Evolutionary conservation across 2,113 vertebrate species (phyloP), one percentile per base, ranked within the genome.

Genomic region (Nicator chloris): DNA sequence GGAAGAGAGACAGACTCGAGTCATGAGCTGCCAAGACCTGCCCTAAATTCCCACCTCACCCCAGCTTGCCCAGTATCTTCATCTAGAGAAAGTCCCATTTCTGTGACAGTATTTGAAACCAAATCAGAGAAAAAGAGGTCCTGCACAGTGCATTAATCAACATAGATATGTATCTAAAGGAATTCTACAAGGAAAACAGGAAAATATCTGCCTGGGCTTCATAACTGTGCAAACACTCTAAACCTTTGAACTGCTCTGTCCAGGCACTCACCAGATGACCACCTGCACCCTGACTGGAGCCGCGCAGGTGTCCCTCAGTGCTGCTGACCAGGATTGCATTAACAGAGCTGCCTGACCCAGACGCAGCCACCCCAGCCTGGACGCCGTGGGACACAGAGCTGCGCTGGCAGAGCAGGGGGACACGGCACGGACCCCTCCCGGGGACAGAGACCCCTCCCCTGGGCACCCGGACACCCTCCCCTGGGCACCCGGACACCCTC

Each of bases 151-250:
- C 23, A 15, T 33, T 35, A 51, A 53, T 56, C 28, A 26, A 40
- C 16, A 18, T 0, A 17, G 13, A 28, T 1, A 8, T 1, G 2
- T 18, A 51, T 12, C 54, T 28, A 28, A 70, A 66, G 23, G 24
- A 47, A 35, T 45, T 31, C 37, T 37, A 39, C 15, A 22, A 16
- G 15, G n/a, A 39, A 69, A 60, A 51, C 0, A 11, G 40, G 8
- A 50, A 31, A 65, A 37, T 5, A 61, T 2, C 49, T 63, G 37
- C 30, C 47, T 56, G 50, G 30, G 35, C 37, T 51, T 51, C 63
- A 40, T 50, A 70, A 35, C 37, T 15, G 42, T 10, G 12, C 21
- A 45, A 47, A 39, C 27, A 12, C 24, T 28, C 17, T n/a, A 4
- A 18, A 6, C 35, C 21, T 31, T 17, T 21, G 71, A 19, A 4